Evolutionary conservation across 2,113 vertebrate genomes (phyloP), one percentile per base, ranked within the genome.

Genomic region (Xenopus tropicalis): DNA sequence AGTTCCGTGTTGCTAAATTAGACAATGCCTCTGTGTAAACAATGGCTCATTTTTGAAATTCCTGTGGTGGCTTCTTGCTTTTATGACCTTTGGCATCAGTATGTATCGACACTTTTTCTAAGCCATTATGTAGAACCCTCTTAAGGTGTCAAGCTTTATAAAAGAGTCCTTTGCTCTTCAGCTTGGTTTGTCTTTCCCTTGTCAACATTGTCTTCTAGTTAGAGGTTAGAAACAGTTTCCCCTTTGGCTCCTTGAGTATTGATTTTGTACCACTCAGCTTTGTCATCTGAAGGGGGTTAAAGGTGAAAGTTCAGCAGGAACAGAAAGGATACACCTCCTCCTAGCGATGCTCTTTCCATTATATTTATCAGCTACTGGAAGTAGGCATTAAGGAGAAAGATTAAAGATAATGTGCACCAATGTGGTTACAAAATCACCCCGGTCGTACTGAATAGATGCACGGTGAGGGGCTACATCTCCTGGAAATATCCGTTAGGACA

Each of bases 181-280:
- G 84, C 80, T 19, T 79, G 83, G 86, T 85, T 88, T 87, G 88
- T 85, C 88, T 88, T 79, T 80, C 88, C 90, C 91, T 86, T 90
- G 89, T 90, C 91, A 90, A 86, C 89, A 89, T 82, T 85, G 89
- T 88, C 87, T 87, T 85, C 90, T 91, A 88, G 88, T 91, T 91
- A 90, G 89, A 86, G 85, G 79, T 74, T 85, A 85, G 84, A 90
- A 91, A 89, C 29, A 85, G 87, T 89, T 86, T 90, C 89, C 89
- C 91, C 90, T 82, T 89, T 88, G 89, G 84, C 91, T 92, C 87
- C 82, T n/a, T 73, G 64, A 23, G 70, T 89, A 91, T 89, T 88
- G 91, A 92, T 94, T 93, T 89, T 83, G 59, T 84, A 74, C 80
- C 82, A 83, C 81, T 89, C 86, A 77, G 87, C 86, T 82, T 85